Percentiles rank a stretch among this genome's conserved stretches.
phyloP scores from a whole-genome alignment of 1,140 invertebrate genomes.

The Heliconius hewitsoni region DNA sequence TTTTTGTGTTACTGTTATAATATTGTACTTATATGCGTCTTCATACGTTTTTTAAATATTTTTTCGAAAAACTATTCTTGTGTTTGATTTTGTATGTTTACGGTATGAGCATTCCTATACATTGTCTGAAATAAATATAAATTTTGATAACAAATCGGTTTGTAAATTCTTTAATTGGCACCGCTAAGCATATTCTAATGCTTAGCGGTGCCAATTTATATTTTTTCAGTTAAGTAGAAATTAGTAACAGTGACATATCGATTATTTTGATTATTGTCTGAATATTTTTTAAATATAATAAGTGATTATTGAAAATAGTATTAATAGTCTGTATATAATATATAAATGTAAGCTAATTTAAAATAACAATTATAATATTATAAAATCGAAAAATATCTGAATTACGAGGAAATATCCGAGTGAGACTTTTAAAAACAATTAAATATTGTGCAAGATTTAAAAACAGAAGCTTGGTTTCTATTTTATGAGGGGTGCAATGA shows the following conservation, averaged over 20 bases:
- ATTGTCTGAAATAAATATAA: not conserved
- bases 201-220: not conserved
- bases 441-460: not conserved
- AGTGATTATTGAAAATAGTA: conserved; percentile 7
- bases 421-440: not conserved
- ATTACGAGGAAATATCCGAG: not conserved
- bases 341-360: not conserved
- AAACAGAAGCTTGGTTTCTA: not conserved
- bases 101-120: no score
- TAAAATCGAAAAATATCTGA: no score
- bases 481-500: conserved; percentile 19
- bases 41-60: no score
- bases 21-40: no score
- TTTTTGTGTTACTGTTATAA: no score
- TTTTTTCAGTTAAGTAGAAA: not conserved
- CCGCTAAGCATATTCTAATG: no score
- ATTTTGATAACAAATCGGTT: not conserved
- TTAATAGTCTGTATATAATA: conserved; percentile 2
- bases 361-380: not conserved
- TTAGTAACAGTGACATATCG: not conserved
- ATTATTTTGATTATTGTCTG: not conserved
- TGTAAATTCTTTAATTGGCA: no score
- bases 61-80: not conserved
- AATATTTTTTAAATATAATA: not conserved
- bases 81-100: not conserved